Conservation (phyloP, 2,888 invertebrate species). For the Andrena minutula region DNA sequence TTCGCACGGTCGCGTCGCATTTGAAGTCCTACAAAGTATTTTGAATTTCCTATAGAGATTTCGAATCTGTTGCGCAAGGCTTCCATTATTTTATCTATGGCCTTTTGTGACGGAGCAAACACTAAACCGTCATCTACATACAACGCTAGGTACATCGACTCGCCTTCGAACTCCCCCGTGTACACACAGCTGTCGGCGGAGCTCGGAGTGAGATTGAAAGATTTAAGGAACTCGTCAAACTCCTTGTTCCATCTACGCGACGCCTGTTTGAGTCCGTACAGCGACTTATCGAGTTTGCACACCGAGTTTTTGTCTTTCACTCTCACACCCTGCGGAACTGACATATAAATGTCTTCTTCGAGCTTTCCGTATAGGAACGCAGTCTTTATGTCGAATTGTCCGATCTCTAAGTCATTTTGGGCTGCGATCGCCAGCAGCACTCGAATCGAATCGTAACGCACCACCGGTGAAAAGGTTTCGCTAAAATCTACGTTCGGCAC, state of each 20-base stretch:
- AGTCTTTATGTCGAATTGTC: constrained; percentile 4
- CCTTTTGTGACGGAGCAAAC: not conserved
- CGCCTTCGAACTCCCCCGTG: not conserved
- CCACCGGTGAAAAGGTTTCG: not conserved
- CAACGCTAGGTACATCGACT: not conserved
- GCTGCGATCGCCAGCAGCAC: not conserved
- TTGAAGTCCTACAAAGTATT: constrained; percentile 3
- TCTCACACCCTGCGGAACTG: not conserved
- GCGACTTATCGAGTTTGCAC: not conserved
- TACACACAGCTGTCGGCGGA: not conserved
- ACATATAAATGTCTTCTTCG: not conserved
- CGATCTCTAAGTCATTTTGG: not conserved
- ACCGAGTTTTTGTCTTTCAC: not conserved
- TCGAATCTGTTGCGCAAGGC: not conserved
- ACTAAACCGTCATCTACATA: constrained; percentile 10
- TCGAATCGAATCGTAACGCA: constrained; percentile 4
- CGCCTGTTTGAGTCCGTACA: not conserved
- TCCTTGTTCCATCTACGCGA: not conserved
- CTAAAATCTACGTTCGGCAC: not conserved
- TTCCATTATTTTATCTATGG: not conserved
- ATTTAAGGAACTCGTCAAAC: not conserved
- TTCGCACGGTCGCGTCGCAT: not conserved
- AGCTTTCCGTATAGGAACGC: not conserved
- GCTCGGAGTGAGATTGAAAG: not conserved
- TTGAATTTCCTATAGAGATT: not conserved